Base-by-base conservation (phyloP, 2,888 invertebrate species). In the Phymatocera aterrima region DNA sequence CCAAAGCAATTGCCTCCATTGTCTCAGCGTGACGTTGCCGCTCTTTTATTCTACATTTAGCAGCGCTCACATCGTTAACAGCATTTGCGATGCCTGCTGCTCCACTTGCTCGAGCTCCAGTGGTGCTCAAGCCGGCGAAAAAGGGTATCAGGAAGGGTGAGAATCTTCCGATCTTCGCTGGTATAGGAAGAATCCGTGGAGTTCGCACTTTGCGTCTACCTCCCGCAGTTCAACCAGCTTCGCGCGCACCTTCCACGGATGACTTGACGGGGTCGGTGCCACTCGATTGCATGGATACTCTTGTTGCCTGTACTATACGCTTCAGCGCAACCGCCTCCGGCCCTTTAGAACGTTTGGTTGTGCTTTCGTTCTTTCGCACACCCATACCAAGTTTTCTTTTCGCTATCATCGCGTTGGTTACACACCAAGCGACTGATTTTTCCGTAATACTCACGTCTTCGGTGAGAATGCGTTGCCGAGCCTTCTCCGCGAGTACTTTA, bases 351-450 rank as follows among this genome's bases (percentile, higher is more conserved):
- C 5, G 40, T 8, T 0, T 15, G 51, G 15, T 51, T 79, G 68
- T 68, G 77, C 28, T 40, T 65, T 74, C 77, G 34, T 40, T 74
- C 18, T 57, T 57, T 43, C 64, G 80, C 74, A 79, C 79, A 21
- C 86, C 86, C 84, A 85, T 84, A 43, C 85, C 85, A 1, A 84
- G 64, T 81, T 84, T 86, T 4, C 80, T 75, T 85, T 89, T 88
- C 90, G 83, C n/a, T n/a, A n/a, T n/a, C n/a, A n/a, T n/a, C n/a
- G n/a, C n/a, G n/a, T n/a, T n/a, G n/a, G n/a, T n/a, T n/a, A n/a
- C n/a, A n/a, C n/a, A n/a, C n/a, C n/a, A n/a, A n/a, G n/a, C n/a
- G n/a, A n/a, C n/a, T n/a, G n/a, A n/a, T n/a, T n/a, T n/a, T n/a
- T n/a, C n/a, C n/a, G n/a, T n/a, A n/a, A n/a, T n/a, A n/a, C n/a